Conservation (phyloP, 2,797 vertebrate species). For the Lophotriccus pileatus region DNA sequence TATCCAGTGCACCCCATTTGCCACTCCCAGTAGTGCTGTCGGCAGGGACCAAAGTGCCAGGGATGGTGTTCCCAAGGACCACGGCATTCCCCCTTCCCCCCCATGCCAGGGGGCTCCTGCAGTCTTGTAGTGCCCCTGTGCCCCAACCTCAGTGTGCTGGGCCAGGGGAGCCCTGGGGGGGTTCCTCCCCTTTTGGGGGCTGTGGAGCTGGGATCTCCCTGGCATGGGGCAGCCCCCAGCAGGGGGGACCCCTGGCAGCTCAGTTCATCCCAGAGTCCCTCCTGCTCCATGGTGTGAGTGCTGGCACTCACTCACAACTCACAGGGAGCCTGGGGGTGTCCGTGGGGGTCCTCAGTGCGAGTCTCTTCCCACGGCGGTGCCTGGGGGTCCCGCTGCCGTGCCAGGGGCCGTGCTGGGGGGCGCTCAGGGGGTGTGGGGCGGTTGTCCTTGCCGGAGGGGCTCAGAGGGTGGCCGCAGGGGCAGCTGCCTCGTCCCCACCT, state of each 20-base stretch:
- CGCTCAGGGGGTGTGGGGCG: neutral
- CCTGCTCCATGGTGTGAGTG: neutral
- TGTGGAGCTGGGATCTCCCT: neutral
- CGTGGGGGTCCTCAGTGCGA: neutral
- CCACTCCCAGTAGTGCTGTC: neutral
- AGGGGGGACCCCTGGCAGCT: neutral
- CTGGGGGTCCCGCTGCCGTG: neutral
- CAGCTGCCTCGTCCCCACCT: neutral
- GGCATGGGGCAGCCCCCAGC: neutral
- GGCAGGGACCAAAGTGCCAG: accelerated
- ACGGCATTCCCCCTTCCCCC: neutral
- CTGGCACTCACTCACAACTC: neutral
- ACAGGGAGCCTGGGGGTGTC: neutral
- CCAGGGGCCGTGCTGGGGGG: neutral
- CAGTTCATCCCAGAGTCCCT: neutral
- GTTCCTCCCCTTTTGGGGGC: neutral
- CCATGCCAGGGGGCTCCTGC: too few relatives aligned
- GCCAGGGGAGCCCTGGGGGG: neutral
- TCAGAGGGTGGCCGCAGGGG: too few relatives aligned
- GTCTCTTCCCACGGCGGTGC: neutral
- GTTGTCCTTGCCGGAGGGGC: neutral
- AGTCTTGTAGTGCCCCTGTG: neutral
- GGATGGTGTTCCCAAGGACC: neutral
- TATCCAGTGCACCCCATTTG: neutral
- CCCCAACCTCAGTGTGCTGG: accelerated